Conservation (phyloP, 2,113 vertebrate genomes). For the Antechinus stuartii region DNA sequence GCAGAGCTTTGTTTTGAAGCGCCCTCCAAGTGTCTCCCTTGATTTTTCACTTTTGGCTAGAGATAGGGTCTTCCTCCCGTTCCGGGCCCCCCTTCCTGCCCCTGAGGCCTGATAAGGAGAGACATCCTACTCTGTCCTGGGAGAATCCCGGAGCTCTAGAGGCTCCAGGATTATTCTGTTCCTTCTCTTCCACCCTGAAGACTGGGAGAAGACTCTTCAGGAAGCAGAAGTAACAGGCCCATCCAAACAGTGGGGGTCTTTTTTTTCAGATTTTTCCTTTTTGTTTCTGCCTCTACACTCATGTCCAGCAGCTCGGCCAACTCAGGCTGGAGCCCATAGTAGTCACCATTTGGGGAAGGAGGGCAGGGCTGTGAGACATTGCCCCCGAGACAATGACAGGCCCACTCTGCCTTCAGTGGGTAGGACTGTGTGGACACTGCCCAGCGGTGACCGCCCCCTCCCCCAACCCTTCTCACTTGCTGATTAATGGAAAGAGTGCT, state of each 20-base stretch:
- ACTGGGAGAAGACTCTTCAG: neutral
- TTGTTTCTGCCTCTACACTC: rapidly evolving
- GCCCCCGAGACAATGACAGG: neutral
- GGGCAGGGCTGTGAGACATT: no score
- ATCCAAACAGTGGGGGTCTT: rapidly evolving
- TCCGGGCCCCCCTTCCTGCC: no score
- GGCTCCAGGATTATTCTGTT: neutral
- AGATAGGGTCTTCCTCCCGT: neutral
- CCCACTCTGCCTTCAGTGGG: neutral
- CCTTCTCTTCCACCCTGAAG: neutral
- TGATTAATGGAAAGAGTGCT: slow-evolving; percentile 16
- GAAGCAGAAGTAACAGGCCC: neutral
- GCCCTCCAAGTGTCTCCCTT: neutral
- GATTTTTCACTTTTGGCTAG: neutral
- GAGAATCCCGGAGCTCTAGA: neutral
- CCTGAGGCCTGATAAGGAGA: neutral
- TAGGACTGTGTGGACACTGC: neutral
- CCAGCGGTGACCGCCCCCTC: neutral
- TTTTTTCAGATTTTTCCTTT: no score
- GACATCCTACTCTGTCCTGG: neutral
- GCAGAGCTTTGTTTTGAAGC: neutral
- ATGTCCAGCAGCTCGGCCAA: neutral
- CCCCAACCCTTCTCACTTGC: neutral
- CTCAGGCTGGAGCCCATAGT: neutral
- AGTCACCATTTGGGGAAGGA: neutral